A percentile compares a stretch with the other conserved stretches of the same genome.
Evolutionary conservation across 1,140 invertebrate species (phyloP).

Genomic region (Latrodectus geometricus): DNA sequence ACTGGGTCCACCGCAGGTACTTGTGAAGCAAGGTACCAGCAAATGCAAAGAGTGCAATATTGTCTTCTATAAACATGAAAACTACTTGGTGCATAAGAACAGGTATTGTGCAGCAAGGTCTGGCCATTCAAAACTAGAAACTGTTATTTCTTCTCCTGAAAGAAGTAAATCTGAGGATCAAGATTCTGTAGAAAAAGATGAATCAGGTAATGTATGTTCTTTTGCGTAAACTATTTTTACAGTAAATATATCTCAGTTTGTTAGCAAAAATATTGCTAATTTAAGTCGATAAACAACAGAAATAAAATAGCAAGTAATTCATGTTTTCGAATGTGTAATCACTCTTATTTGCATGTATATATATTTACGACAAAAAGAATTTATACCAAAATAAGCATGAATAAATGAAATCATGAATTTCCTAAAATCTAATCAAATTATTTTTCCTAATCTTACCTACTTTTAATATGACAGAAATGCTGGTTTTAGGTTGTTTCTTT

Average conservation of each 20-base stretch:
- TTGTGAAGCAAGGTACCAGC: conserved; percentile 77
- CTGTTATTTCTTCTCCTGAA: conserved; percentile 3
- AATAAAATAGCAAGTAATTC: no score
- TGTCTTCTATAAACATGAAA: conserved; percentile 95
- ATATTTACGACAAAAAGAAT: no score
- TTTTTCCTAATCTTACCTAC: no score
- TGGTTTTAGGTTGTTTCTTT: no score
- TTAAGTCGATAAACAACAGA: not conserved
- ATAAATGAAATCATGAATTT: no score
- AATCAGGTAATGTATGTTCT: conserved; percentile 3
- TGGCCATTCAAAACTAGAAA: conserved; percentile 27
- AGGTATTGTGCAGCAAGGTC: conserved; percentile 88
- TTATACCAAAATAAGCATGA: no score
- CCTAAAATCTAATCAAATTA: no score
- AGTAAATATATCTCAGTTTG: not conserved
- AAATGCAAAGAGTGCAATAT: conserved; percentile 97
- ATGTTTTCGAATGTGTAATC: no score
- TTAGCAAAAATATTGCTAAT: not conserved
- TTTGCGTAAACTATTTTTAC: not conserved
- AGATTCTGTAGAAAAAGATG: conserved; percentile 7
- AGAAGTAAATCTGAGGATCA: not conserved
- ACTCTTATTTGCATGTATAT: no score
- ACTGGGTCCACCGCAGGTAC: conserved; percentile 64
- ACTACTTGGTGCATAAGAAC: conserved; percentile 92
- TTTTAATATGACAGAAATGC: no score